Evolutionary conservation across 2,113 vertebrate species (phyloP).

Genomic region (Ginglymostoma cirratum): DNA sequence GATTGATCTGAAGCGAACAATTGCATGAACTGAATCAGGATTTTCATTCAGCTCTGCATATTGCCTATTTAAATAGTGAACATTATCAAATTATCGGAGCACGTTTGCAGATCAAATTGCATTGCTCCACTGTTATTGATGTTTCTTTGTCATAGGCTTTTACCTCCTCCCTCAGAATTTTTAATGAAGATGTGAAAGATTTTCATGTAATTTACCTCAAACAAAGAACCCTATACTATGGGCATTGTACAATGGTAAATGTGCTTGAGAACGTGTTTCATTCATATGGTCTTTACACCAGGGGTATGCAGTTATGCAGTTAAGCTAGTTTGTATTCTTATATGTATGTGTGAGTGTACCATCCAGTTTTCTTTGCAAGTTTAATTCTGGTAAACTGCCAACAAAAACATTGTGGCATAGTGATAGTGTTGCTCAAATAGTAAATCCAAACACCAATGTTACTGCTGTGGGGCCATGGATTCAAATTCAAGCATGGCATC

Average conservation of each 20-base stretch:
- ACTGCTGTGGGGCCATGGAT: background rate
- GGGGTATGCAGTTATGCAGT: background rate
- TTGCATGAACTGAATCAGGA: constrained; percentile 14
- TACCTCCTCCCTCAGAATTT: background rate
- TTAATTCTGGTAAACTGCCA: background rate
- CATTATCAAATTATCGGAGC: background rate
- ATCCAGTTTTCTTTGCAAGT: background rate
- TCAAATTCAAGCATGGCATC: no score
- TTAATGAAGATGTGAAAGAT: background rate
- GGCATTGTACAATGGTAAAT: background rate
- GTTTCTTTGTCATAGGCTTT: background rate
- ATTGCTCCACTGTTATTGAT: background rate
- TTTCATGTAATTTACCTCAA: background rate
- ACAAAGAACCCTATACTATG: background rate
- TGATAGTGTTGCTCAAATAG: background rate
- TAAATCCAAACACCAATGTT: background rate
- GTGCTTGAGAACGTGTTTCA: background rate
- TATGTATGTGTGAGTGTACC: background rate
- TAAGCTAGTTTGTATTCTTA: background rate
- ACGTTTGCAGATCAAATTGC: background rate
- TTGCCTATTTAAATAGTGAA: background rate
- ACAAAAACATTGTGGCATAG: background rate
- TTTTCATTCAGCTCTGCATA: background rate
- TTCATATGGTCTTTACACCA: background rate
- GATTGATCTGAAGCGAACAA: constrained; percentile 11